Conservation (phyloP, 2,797 vertebrate genomes). For the Sarcoramphus papa region DNA sequence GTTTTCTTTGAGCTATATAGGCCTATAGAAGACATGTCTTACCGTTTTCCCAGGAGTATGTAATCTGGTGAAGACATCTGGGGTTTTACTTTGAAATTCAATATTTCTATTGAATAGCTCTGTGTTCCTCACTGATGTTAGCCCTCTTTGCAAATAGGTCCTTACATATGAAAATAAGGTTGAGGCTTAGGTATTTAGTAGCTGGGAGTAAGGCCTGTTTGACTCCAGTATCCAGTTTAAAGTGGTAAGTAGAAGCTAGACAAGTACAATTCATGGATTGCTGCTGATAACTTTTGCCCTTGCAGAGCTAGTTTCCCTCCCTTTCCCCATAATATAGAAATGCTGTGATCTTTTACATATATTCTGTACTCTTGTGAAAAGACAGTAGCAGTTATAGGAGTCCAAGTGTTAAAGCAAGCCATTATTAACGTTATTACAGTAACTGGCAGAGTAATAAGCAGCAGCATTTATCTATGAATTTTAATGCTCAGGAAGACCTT, state of each 20-base stretch:
- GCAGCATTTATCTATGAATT: slow-evolving; percentile 17
- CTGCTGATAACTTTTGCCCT: background rate
- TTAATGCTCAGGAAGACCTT: slow-evolving; percentile 15
- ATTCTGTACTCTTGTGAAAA: background rate
- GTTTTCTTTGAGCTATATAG: background rate
- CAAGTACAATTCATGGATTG: background rate
- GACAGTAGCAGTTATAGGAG: background rate
- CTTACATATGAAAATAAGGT: background rate
- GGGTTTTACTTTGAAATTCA: background rate
- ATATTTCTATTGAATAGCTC: background rate
- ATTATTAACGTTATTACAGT: background rate
- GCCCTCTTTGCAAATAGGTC: background rate
- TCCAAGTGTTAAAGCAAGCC: background rate
- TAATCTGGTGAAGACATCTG: background rate
- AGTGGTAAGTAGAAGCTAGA: background rate
- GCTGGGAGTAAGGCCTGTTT: background rate
- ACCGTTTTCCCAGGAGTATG: background rate
- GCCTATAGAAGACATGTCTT: background rate
- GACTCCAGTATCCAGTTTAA: background rate
- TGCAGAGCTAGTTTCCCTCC: background rate
- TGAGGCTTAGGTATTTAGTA: background rate
- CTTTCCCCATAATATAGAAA: background rate
- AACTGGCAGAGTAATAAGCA: background rate
- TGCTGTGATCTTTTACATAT: background rate
- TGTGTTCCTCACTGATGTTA: background rate